A percentile compares a stretch with the other conserved stretches of the same genome.
Evolutionary conservation across 2,113 vertebrate genomes (phyloP).

Genomic region (Menidia beryllina): DNA sequence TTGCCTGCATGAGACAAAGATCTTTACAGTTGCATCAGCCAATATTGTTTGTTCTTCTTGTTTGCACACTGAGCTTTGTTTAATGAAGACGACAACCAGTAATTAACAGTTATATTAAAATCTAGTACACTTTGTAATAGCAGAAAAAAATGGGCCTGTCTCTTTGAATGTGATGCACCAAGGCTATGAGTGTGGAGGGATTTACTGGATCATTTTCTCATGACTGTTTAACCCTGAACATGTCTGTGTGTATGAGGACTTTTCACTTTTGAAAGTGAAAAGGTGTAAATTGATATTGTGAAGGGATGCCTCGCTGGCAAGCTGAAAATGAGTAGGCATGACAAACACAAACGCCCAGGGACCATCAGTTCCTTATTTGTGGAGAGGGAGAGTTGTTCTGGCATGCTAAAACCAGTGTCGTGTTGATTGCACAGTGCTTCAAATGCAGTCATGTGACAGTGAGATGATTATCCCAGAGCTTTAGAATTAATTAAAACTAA

Average conservation of each 20-base stretch:
- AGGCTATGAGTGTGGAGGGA: conserved; percentile 6
- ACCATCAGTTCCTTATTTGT: conserved; percentile 58
- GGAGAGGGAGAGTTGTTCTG: conserved; percentile 35
- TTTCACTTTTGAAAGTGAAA: no score
- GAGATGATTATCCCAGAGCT: conserved; percentile 54
- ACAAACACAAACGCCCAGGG: conserved; percentile 51
- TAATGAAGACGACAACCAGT: not conserved
- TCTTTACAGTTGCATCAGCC: not conserved
- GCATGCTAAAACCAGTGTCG: conserved; percentile 56
- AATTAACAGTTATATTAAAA: not conserved
- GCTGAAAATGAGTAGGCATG: conserved; percentile 53
- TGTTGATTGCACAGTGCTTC: conserved; percentile 61
- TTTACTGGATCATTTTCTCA: conserved; percentile 4
- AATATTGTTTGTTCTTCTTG: not conserved
- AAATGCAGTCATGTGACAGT: conserved; percentile 50
- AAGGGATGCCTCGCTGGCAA: conserved; percentile 32
- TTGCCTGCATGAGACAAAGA: not conserved
- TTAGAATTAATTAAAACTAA: conserved; percentile 57
- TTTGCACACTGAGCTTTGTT: not conserved
- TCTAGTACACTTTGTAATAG: not conserved
- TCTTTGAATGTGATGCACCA: not conserved
- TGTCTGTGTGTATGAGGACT: conserved; percentile 38
- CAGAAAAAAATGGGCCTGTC: not conserved
- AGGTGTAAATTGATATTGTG: conserved; percentile 67
- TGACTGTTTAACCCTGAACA: conserved; percentile 17